phyloP scores from a whole-genome alignment of 2,797 vertebrate genomes.

The Sebastes diaconus region DNA sequence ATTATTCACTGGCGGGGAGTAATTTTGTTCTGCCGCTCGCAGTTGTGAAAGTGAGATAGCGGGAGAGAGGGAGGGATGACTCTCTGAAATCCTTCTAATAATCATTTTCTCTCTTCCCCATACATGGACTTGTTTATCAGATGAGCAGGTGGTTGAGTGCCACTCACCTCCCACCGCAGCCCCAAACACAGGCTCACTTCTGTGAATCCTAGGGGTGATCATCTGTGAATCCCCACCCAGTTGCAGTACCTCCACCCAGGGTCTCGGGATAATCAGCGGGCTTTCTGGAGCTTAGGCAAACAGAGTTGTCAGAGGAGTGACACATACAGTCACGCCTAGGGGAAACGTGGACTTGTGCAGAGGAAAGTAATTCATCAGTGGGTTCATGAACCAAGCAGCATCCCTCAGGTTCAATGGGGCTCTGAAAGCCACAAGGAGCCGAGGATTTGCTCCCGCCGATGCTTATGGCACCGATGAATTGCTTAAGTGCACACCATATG shows the following conservation, averaged over 20 bases:
- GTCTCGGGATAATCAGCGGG: constrained; percentile 55
- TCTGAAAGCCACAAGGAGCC: constrained; percentile 42
- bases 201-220: constrained; percentile 62
- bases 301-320: constrained; percentile 77
- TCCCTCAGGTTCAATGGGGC: constrained; percentile 53
- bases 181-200: constrained; percentile 45
- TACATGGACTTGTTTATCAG: constrained; percentile 74
- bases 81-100: constrained; percentile 69
- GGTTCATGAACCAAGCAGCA: constrained; percentile 60
- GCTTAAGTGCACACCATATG: constrained; percentile 70
- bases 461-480: constrained; percentile 65
- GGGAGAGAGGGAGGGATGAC: constrained; percentile 59
- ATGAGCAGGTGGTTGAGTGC: constrained; percentile 70
- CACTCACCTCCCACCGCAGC: constrained; percentile 46
- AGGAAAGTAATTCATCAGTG: constrained; percentile 70
- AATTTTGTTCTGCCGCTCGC: constrained; percentile 70
- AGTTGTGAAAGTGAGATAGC: constrained; percentile 68
- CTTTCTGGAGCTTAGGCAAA: constrained; percentile 72
- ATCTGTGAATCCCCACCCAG: constrained; percentile 62
- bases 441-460: constrained; percentile 31
- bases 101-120: constrained; percentile 61
- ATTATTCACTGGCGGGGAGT: constrained; percentile 82
- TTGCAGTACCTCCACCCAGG: constrained; percentile 25
- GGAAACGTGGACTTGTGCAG: constrained; percentile 47
- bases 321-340: constrained; percentile 52